Conservation (phyloP, 2,888 invertebrate genomes). For the Hirtodrosophila confusa region DNA sequence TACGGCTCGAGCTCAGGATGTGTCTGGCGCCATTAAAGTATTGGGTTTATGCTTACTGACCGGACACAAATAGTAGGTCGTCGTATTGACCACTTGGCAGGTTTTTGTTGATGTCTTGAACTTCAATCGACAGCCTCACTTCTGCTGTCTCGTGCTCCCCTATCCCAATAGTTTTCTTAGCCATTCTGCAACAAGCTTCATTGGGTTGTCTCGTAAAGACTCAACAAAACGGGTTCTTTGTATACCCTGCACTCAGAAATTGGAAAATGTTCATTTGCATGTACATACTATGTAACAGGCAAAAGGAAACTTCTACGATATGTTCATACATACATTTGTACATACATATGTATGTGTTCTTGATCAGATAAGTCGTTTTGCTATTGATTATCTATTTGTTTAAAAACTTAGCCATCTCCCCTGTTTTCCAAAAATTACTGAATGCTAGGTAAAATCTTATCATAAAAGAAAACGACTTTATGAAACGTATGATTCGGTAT, state of each 20-base stretch:
- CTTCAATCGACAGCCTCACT: slow-evolving; percentile 24
- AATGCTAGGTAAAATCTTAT: no score
- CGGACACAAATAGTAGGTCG: slow-evolving; percentile 47
- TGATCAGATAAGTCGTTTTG: no score
- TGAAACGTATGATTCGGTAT: no score
- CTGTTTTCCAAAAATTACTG: no score
- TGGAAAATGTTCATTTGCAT: no score
- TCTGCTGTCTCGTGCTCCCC: slow-evolving; percentile 10
- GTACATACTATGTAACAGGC: no score
- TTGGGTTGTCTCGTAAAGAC: slow-evolving; percentile 42
- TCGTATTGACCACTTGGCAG: slow-evolving; percentile 26
- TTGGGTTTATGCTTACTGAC: slow-evolving; percentile 38
- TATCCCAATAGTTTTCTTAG: slow-evolving; percentile 8
- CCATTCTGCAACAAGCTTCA: slow-evolving; percentile 35
- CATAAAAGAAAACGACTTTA: no score
- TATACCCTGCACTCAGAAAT: not conserved
- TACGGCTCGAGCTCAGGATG: slow-evolving; percentile 34
- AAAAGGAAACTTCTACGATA: no score
- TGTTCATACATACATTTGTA: no score
- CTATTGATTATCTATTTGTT: no score
- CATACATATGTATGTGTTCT: no score
- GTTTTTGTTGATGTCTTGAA: slow-evolving; percentile 24
- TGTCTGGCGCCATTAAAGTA: slow-evolving; percentile 57
- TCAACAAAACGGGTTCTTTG: slow-evolving; percentile 45
- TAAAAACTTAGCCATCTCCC: no score